Base-by-base conservation (phyloP, 2,888 invertebrate species). In the Dimorphilus gyrociliatus region DNA sequence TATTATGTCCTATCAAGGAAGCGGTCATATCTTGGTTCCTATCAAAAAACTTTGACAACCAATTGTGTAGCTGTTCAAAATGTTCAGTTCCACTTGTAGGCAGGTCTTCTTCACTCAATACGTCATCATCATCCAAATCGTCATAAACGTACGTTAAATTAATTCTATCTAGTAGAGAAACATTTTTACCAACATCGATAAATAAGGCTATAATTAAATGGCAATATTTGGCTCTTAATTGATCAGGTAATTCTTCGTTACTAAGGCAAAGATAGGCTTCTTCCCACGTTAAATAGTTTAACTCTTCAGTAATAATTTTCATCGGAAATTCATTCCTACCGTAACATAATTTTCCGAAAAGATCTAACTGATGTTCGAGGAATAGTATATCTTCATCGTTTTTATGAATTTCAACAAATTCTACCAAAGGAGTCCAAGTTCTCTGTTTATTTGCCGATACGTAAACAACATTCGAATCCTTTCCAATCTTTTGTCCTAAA, bases 131-230 rank as follows among this genome's bases (percentile, higher is more conserved):
- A 13, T 37, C 36, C n/a, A 48, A 33, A 5, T 44, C 38, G 10
- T 45, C 39, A 25, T 57, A 60, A 32, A 50, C 45, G 35, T 54
- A 59, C 4, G 58, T 54, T 25, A 60, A 42, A 23, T 51, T 52
- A 16, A 57, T 50, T 12, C 48, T 32, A 38, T 58, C 59, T 37
- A 59, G 45, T 16, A 58, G 44, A 3, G 56, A 52, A 23, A 48
- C 44, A 34, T 54, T 54, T 36, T 49, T 50, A 4, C 50, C 51
- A 16, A 58, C 51, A 39, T 60, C 55, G 12, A 60, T 56, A 45
- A 57, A 60, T 45, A 60, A 39, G 17, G 50, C 56, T 27, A 54
- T 57, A 36, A 60, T 56, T 8, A 60, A 52, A 19, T 51, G 47
- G 40, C 58, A 57, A 45, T 60, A 60, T 36, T 50, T 53, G 19